These are phyloP conservation scores for Tetramorium simillimum DNA, from an alignment of 1,140 invertebrate genomes.

Conservation along the genomic window DNA sequence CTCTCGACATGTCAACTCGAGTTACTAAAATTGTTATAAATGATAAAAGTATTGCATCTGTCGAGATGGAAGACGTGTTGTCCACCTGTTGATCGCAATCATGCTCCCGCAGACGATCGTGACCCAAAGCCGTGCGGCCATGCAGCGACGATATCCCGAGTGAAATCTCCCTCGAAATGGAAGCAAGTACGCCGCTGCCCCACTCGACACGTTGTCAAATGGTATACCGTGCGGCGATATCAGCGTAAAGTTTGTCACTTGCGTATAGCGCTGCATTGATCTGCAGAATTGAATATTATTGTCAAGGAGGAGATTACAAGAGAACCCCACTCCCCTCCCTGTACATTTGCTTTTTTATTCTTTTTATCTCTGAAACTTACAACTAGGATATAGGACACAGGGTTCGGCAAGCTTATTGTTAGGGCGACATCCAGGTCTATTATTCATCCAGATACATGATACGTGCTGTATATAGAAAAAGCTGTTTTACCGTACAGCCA, in stretches of 20 bases:
- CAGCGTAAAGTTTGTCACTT: slow-evolving; percentile 87
- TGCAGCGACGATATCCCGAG: slow-evolving; percentile 84
- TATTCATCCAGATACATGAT: no score
- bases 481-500: slow-evolving; percentile 87
- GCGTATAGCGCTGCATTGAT: slow-evolving; percentile 73
- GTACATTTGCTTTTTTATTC: no score
- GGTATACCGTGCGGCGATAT: slow-evolving; percentile 89
- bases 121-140: slow-evolving; percentile 85
- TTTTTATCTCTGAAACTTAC: no score
- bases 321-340: no score
- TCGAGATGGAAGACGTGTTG: slow-evolving; percentile 25
- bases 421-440: no score
- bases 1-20: not conserved
- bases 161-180: slow-evolving; percentile 85
- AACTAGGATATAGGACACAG: no score
- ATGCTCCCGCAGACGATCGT: slow-evolving; percentile 86
- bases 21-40: not conserved
- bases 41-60: slow-evolving; percentile 6
- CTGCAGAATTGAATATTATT: not conserved
- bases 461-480: no score
- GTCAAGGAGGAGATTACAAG: no score
- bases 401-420: no score
- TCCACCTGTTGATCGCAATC: slow-evolving; percentile 86
- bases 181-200: slow-evolving; percentile 83
- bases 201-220: slow-evolving; percentile 82